Conservation (phyloP, 2,888 invertebrate species). For the Schizaphis graminum region DNA sequence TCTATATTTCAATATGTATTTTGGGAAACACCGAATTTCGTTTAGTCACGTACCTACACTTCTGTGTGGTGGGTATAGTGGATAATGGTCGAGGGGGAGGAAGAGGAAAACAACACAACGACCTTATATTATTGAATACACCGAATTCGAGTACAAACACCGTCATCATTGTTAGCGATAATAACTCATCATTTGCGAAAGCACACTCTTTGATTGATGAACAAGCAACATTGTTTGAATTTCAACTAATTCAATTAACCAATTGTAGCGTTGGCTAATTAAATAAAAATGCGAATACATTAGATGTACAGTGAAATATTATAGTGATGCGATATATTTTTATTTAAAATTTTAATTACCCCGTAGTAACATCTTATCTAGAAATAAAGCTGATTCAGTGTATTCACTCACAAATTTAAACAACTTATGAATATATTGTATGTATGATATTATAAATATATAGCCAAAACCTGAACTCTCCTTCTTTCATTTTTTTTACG, state of each 20-base stretch:
- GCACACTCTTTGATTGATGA: slow-evolving; percentile 18
- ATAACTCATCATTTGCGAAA: slow-evolving; percentile 4
- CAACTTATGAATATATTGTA: background rate
- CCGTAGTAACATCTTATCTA: background rate
- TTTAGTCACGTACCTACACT: background rate
- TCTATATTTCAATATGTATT: background rate
- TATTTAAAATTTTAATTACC: slow-evolving; percentile 24
- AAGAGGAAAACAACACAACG: background rate
- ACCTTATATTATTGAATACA: background rate
- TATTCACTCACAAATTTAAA: background rate
- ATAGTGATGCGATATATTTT: background rate
- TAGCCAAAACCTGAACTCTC: background rate
- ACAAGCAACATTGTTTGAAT: slow-evolving; percentile 15
- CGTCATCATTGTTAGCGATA: slow-evolving; percentile 26
- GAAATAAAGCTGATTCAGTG: background rate
- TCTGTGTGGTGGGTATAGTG: background rate
- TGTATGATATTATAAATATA: background rate
- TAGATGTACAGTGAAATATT: background rate
- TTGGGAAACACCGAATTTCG: background rate
- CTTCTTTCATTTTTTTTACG: slow-evolving; percentile 39
- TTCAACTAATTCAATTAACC: slow-evolving; percentile 17
- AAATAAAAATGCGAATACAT: slow-evolving; percentile 28
- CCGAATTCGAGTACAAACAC: slow-evolving; percentile 3
- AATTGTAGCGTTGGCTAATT: background rate
- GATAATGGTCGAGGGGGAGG: background rate